Conservation (phyloP, 2,113 vertebrate genomes). For the Charina bottae region DNA sequence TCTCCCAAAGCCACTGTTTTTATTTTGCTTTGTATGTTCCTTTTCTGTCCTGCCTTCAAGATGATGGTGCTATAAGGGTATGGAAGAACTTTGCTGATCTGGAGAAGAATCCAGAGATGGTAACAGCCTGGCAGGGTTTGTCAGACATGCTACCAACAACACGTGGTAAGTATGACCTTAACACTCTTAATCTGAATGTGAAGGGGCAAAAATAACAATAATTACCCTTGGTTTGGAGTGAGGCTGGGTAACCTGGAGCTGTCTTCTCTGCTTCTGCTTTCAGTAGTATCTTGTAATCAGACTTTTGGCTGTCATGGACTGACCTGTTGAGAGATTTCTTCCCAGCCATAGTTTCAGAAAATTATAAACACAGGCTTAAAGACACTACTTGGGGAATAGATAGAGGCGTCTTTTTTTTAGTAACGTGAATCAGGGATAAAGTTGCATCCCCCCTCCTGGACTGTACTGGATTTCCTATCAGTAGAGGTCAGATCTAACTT, state of each 20-base stretch:
- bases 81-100: conserved; percentile 99
- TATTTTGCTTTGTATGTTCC: not conserved
- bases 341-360: not conserved
- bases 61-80: conserved; percentile 92
- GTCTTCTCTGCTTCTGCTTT: conserved; percentile 16
- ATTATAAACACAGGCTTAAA: not conserved
- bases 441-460: not conserved
- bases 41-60: conserved; percentile 67
- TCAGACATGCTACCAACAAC: conserved; percentile 98
- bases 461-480: not conserved
- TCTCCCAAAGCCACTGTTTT: not conserved
- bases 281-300: conserved; percentile 26
- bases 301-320: conserved; percentile 30
- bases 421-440: not conserved
- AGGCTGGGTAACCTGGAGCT: conserved; percentile 3
- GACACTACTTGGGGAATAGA: conserved; percentile 18
- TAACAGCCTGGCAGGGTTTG: conserved; percentile 98
- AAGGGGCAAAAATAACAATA: not conserved
- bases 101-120: conserved; percentile 97
- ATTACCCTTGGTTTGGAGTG: not conserved
- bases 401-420: not conserved
- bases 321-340: conserved; percentile 6
- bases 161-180: conserved; percentile 80
- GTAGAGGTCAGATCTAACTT: not conserved
- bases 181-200: conserved; percentile 6